Conservation (phyloP, 2,888 invertebrate genomes). For the Heteromyza rotundicornis region DNA sequence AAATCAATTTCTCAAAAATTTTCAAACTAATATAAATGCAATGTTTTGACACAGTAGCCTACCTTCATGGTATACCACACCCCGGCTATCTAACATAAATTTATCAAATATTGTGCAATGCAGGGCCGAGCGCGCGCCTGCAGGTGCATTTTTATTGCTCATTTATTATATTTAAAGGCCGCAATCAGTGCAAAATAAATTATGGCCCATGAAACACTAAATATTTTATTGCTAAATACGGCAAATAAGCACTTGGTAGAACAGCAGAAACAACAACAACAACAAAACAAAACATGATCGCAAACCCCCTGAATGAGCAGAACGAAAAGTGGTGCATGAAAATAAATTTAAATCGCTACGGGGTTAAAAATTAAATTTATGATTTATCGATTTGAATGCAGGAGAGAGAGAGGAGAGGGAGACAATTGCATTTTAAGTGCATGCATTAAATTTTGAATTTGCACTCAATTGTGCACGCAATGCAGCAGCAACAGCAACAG, state of each 20-base stretch:
- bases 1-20: too few species aligned
- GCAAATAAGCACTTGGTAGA: neutral
- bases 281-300: slow-evolving; percentile 3
- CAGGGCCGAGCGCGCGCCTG: slow-evolving; percentile 11
- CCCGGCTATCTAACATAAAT: slow-evolving; percentile 36
- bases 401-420: neutral
- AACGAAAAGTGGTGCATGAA: too few species aligned
- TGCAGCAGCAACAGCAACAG: neutral
- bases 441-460: slow-evolving; percentile 23
- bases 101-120: slow-evolving; percentile 35
- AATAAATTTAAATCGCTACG: slow-evolving; percentile 15
- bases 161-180: slow-evolving; percentile 41
- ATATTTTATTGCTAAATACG: neutral
- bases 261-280: slow-evolving; percentile 18
- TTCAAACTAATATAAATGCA: too few species aligned
- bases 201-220: neutral
- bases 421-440: slow-evolving; percentile 17
- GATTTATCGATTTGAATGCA: slow-evolving; percentile 10
- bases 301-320: neutral
- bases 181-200: slow-evolving; percentile 23
- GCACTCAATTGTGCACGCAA: slow-evolving; percentile 24
- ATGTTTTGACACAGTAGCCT: too few species aligned
- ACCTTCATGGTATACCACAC: slow-evolving; percentile 4
- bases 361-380: slow-evolving; percentile 17
- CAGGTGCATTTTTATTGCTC: slow-evolving; percentile 38